Percentiles rank a stretch among this genome's conserved stretches.
These are phyloP conservation scores for Poecilobothrus nobilitatus DNA, from an alignment of 2,888 invertebrate species.

Conservation along the genomic window DNA sequence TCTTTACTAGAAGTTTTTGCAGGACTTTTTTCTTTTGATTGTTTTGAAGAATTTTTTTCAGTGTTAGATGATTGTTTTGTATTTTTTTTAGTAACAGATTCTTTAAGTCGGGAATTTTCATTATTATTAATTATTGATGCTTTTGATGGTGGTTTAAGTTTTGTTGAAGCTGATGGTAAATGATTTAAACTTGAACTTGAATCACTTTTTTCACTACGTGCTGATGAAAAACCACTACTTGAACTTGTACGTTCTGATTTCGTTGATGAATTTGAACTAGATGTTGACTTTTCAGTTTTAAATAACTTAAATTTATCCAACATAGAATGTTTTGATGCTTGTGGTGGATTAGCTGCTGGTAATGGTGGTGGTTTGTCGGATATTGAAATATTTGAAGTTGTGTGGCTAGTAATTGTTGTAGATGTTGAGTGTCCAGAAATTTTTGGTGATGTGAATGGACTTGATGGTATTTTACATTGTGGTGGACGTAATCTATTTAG, in stretches of 20 bases:
- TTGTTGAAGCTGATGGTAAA: constrained; percentile 36
- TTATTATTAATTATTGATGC: background rate
- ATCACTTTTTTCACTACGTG: constrained; percentile 61
- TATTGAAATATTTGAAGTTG: constrained; percentile 11
- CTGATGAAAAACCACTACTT: constrained; percentile 78
- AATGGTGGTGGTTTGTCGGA: constrained; percentile 5
- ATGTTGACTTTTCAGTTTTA: constrained; percentile 47
- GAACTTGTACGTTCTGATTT: constrained; percentile 69
- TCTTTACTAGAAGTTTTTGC: constrained; percentile 15
- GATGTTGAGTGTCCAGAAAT: constrained; percentile 35
- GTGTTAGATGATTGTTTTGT: constrained; percentile 17
- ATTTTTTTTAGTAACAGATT: constrained; percentile 11
- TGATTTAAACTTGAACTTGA: constrained; percentile 52
- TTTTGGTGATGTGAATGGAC: constrained; percentile 32
- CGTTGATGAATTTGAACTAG: constrained; percentile 45
- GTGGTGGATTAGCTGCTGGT: background rate
- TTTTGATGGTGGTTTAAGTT: constrained; percentile 19
- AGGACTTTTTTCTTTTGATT: constrained; percentile 25
- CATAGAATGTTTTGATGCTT: constrained; percentile 60
- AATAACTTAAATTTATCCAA: constrained; percentile 80
- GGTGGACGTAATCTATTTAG: constrained; percentile 23
- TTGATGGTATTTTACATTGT: constrained; percentile 48
- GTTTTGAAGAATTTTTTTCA: constrained; percentile 8
- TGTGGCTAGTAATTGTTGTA: constrained; percentile 21
- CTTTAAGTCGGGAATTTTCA: constrained; percentile 10